phyloP scores from a whole-genome alignment of 2,113 vertebrate species.

The Tenrec ecaudatus region DNA sequence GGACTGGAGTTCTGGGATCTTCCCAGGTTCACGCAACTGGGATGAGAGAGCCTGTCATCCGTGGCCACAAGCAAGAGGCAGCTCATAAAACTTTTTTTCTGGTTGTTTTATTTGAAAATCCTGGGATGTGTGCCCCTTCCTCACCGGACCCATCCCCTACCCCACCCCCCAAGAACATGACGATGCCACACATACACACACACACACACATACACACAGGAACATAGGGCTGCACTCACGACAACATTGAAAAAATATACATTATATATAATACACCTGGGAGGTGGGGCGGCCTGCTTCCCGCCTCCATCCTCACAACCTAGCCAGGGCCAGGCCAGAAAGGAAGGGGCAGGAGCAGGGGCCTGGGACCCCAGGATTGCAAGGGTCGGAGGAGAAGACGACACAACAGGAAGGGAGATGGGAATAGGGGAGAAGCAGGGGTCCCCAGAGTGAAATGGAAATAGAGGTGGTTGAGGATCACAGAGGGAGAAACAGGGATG shows the following conservation, averaged over 20 bases:
- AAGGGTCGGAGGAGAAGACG: background rate
- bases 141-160: slow-evolving; percentile 27
- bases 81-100: slow-evolving; percentile 56
- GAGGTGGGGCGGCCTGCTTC: background rate
- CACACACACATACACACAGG: slow-evolving; percentile 81
- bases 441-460: slow-evolving; percentile 73
- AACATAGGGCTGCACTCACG: slow-evolving; percentile 84
- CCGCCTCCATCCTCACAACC: background rate
- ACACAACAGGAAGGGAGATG: slow-evolving; percentile 10
- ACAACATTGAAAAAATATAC: slow-evolving; percentile 92
- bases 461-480: background rate
- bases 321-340: background rate
- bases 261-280: slow-evolving; percentile 86
- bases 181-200: slow-evolving; percentile 72
- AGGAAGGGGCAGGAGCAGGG: background rate
- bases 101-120: slow-evolving; percentile 82
- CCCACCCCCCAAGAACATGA: slow-evolving; percentile 68
- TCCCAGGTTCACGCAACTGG: too few species aligned
- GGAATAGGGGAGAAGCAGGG: slow-evolving; percentile 62
- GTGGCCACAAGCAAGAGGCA: background rate
- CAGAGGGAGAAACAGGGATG: slow-evolving; percentile 21
- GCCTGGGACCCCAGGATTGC: slow-evolving; percentile 18
- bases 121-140: slow-evolving; percentile 50
- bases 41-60: background rate
- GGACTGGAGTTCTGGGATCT: background rate